Evolutionary conservation across 2,113 vertebrate species (phyloP), one percentile per base, ranked within the genome.

Genomic region (Manacus vitellinus): DNA sequence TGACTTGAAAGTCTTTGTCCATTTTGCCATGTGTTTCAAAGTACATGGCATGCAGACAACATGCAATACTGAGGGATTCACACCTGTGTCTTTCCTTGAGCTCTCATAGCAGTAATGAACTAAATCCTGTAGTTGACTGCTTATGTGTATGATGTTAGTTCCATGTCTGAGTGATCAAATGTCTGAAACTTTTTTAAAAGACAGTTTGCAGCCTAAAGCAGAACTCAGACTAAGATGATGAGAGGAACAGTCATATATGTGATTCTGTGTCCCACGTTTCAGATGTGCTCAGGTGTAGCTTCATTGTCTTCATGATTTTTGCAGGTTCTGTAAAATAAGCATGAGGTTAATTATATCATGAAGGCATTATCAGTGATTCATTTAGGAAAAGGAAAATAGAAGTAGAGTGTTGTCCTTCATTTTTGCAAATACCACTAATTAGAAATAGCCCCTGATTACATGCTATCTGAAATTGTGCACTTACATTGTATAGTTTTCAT

Each of bases 41-140:
- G 15, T 33, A 20, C 0, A 0, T 18, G 5, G 14, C 3, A 4
- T 71, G 18, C 19, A 58, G 51, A 7, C 19, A 14, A 8, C 4
- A 1, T 62, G n/a, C 62, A 62, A 27, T 47, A 35, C 41, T 55
- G 47, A 61, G 17, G 43, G 30, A 4, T 68, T 74, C 35, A 52
- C 31, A 44, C 30, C 31, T 61, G 14, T 3, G 0, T n/a, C 19
- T 66, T 59, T 66, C 8, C 47, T 71, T 79, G 71, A 79, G 31
- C n/a, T 58, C 4, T 55, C 56, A 24, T 3, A 63, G n/a, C 62
- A 46, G 27, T 33, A 75, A 5, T 25, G 54, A 74, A 58, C 44
- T 11, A 24, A 75, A 27, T 52, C 44, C 39, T 47, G 30, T 68
- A 31, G 47, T 14, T 79, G 47, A 14, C 25, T 94, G 51, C 47